These are phyloP conservation scores for Atta colombica DNA, from an alignment of 1,140 invertebrate genomes.

Conservation along the genomic window DNA sequence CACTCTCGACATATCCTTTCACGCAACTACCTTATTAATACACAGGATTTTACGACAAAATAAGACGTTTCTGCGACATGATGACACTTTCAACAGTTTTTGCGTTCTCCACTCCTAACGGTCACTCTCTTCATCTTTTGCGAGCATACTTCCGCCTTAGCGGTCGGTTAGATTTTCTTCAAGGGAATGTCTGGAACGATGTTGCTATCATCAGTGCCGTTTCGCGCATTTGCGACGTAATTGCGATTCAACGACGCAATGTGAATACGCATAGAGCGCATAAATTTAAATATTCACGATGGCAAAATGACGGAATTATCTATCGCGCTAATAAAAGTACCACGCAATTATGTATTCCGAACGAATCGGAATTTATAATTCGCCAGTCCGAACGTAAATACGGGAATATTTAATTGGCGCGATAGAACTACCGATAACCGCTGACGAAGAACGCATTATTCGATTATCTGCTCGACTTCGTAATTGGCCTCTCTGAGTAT, in stretches of 20 bases:
- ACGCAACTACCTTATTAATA: slow-evolving; percentile 23
- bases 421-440: slow-evolving; percentile 37
- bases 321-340: slow-evolving; percentile 56
- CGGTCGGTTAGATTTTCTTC: not conserved
- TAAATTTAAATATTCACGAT: slow-evolving; percentile 50
- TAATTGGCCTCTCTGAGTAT: slow-evolving; percentile 65
- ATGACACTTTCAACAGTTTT: slow-evolving; percentile 14
- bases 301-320: slow-evolving; percentile 53
- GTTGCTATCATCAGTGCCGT: not conserved
- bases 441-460: slow-evolving; percentile 52
- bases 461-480: slow-evolving; percentile 58
- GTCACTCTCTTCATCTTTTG: not conserved
- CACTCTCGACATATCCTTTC: slow-evolving; percentile 9
- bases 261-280: slow-evolving; percentile 33
- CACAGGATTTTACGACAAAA: slow-evolving; percentile 5
- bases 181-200: slow-evolving; percentile 3
- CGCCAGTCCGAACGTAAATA: slow-evolving; percentile 56
- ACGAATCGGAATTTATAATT: slow-evolving; percentile 51
- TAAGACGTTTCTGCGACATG: slow-evolving; percentile 32
- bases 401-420: slow-evolving; percentile 61
- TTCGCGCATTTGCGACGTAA: slow-evolving; percentile 13
- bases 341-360: slow-evolving; percentile 39
- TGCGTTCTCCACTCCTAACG: slow-evolving; percentile 22
- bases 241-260: slow-evolving; percentile 41
- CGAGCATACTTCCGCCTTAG: slow-evolving; percentile 26